Conservation (phyloP, 2,888 invertebrate species). For the Protodeltote pygarga region DNA sequence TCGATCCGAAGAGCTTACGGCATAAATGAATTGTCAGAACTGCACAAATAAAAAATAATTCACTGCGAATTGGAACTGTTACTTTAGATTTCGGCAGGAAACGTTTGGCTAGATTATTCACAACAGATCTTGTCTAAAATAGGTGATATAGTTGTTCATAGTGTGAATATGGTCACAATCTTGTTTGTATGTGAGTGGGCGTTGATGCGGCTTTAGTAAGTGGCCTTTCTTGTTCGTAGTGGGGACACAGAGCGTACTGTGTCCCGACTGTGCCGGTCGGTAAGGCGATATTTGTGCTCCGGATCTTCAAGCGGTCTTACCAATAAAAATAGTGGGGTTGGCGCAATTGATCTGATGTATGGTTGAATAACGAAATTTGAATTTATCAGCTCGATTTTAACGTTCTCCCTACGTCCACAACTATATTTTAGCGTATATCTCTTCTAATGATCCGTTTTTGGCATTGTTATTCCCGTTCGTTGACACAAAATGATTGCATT, state of each 20-base stretch:
- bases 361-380: constrained; percentile 30
- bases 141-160: constrained; percentile 4
- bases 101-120: constrained; percentile 16
- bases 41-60: constrained; percentile 26
- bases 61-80: constrained; percentile 25
- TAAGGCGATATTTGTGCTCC: neutral
- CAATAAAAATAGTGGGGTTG: neutral
- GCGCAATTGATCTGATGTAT: constrained; percentile 11
- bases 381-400: constrained; percentile 41
- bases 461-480: constrained; percentile 56
- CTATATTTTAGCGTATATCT: constrained; percentile 46
- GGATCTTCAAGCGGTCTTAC: neutral
- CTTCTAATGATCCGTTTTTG: constrained; percentile 56
- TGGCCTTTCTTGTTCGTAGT: constrained; percentile 28
- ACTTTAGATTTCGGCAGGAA: constrained; percentile 31
- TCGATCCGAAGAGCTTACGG: constrained; percentile 53
- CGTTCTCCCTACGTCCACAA: constrained; percentile 43
- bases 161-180: constrained; percentile 8
- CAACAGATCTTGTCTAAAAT: constrained; percentile 8
- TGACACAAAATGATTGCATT: constrained; percentile 48
- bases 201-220: constrained; percentile 32
- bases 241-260: neutral
- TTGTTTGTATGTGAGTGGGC: constrained; percentile 9
- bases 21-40: constrained; percentile 19
- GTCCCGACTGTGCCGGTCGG: neutral